Evolutionary conservation across 2,113 vertebrate genomes (phyloP).

Genomic region (Trematomus loennbergii): DNA sequence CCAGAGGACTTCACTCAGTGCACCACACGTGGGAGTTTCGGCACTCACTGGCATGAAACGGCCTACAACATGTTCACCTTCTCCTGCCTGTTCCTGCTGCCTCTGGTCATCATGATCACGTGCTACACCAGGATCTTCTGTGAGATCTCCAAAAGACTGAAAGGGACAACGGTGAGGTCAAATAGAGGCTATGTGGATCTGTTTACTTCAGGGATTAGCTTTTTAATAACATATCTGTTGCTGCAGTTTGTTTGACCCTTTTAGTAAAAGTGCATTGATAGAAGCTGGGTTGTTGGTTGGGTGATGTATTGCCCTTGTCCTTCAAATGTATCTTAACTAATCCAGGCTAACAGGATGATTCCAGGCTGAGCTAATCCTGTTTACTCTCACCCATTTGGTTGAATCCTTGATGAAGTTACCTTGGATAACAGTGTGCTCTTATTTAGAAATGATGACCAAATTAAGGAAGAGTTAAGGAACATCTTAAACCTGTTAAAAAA

Average conservation of each 20-base stretch:
- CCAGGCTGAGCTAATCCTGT: too few species aligned
- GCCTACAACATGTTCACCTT: conserved; percentile 88
- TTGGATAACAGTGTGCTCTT: too few species aligned
- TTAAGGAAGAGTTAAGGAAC: too few species aligned
- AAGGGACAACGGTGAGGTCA: conserved; percentile 75
- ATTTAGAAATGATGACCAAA: too few species aligned
- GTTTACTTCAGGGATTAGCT: background rate
- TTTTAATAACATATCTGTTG: background rate
- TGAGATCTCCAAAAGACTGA: conserved; percentile 84
- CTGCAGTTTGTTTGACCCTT: background rate
- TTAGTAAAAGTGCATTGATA: background rate
- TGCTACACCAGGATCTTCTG: conserved; percentile 84
- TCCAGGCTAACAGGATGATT: too few species aligned
- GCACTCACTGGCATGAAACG: conserved; percentile 81
- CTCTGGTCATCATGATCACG: conserved; percentile 84
- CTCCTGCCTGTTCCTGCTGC: conserved; percentile 82
- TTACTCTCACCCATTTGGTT: too few species aligned
- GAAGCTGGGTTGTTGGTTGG: background rate
- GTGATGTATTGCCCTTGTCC: background rate
- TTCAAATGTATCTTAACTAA: too few species aligned
- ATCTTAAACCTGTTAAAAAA: too few species aligned
- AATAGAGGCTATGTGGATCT: background rate
- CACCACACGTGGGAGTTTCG: conserved; percentile 81
- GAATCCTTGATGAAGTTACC: too few species aligned
- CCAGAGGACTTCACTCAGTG: conserved; percentile 85